These are phyloP conservation scores for Thamnaconus septentrionalis DNA, from an alignment of 2,113 vertebrate species.

Conservation along the genomic window DNA sequence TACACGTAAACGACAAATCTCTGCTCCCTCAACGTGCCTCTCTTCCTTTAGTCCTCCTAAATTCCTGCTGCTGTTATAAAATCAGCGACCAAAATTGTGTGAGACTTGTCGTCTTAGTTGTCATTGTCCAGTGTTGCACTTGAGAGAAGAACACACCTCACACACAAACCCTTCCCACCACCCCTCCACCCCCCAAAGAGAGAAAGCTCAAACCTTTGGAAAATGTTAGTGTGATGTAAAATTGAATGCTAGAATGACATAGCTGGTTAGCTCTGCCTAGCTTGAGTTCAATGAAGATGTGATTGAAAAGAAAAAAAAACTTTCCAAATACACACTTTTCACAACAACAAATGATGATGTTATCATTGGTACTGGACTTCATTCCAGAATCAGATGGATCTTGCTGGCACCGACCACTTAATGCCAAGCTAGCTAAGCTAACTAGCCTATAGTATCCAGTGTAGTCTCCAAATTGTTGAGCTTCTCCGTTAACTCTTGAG, in stretches of 20 bases:
- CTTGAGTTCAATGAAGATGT: too few species aligned
- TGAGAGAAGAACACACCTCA: constrained; percentile 11
- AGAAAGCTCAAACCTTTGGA: too few species aligned
- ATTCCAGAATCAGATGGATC: too few species aligned
- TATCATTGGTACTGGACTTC: neutral
- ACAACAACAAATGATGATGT: neutral
- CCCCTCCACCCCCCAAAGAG: too few species aligned
- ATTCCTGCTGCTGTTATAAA: constrained; percentile 12
- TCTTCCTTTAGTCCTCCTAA: constrained; percentile 4
- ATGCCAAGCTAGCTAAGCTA: constrained; percentile 8
- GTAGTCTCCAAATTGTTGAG: neutral
- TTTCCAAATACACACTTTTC: neutral
- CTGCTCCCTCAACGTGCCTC: constrained; percentile 3
- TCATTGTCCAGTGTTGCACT: constrained; percentile 4
- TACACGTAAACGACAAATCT: constrained; percentile 31
- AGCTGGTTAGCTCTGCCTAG: too few species aligned
- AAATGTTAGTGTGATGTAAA: too few species aligned
- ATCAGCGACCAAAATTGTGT: constrained; percentile 34
- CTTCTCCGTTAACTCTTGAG: constrained; percentile 9
- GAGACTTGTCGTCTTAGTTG: neutral
- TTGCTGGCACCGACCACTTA: neutral
- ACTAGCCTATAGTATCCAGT: neutral
- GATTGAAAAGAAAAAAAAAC: too few species aligned
- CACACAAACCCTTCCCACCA: neutral
- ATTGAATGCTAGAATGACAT: too few species aligned